phyloP scores from a whole-genome alignment of 2,113 vertebrate species.

The Centrocercus urophasianus region DNA sequence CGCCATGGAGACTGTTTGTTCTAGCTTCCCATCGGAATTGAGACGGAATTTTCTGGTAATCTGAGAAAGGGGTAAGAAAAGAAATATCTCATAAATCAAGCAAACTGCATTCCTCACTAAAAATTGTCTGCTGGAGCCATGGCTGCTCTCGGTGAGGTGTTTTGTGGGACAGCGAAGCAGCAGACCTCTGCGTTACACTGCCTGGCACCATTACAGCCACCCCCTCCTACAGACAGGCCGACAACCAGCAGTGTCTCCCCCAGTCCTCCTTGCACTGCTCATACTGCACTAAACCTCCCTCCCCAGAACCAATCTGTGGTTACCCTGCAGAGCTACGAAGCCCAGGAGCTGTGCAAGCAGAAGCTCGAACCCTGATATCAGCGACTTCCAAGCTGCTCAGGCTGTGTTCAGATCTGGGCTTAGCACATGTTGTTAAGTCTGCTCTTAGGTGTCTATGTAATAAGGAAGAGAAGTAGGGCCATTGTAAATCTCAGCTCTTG shows the following conservation, averaged over 20 bases:
- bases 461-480: neutral
- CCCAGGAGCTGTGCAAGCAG: neutral
- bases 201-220: neutral
- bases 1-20: conserved; percentile 95
- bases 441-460: neutral
- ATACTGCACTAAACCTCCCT: neutral
- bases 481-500: neutral
- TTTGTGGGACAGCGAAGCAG: neutral
- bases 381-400: neutral
- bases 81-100: neutral
- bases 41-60: conserved; percentile 91
- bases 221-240: neutral
- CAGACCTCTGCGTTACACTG: neutral
- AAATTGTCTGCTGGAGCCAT: neutral
- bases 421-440: neutral
- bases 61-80: conserved; percentile 63
- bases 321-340: neutral
- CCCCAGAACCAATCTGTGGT: neutral
- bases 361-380: neutral
- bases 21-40: conserved; percentile 89
- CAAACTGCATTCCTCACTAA: neutral
- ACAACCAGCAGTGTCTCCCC: accelerated
- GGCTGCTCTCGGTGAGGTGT: neutral
- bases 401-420: neutral
- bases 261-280: neutral